These are phyloP conservation scores for Mixornis gularis DNA, from an alignment of 2,113 vertebrate species.

Conservation along the genomic window DNA sequence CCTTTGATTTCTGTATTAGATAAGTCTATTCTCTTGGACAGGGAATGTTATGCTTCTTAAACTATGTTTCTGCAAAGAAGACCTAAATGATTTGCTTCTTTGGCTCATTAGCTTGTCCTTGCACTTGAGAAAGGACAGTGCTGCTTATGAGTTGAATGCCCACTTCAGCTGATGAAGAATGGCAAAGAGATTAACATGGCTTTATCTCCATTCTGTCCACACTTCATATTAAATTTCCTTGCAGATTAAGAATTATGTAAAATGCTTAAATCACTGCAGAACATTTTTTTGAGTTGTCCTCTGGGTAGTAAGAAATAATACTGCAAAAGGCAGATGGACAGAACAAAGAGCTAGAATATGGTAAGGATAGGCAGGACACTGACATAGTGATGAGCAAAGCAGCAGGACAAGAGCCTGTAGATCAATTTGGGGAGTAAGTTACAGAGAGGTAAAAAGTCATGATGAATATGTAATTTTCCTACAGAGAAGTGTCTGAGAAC, in stretches of 20 bases:
- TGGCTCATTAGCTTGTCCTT: constrained; percentile 51
- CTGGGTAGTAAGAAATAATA: neutral
- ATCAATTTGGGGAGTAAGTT: neutral
- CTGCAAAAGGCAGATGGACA: neutral
- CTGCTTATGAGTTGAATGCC: neutral
- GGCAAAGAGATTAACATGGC: neutral
- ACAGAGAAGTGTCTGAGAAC: neutral
- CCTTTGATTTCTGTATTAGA: neutral
- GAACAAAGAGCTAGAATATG: neutral
- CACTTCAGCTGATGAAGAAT: neutral
- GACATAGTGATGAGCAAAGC: neutral
- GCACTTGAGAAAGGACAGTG: constrained; percentile 23
- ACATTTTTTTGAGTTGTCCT: neutral
- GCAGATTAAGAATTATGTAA: constrained; percentile 8
- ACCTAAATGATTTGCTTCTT: constrained; percentile 11
- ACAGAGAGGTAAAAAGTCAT: neutral
- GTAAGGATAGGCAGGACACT: neutral
- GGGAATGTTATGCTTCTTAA: constrained; percentile 5
- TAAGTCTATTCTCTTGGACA: neutral
- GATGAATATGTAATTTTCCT: neutral
- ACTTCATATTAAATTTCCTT: neutral
- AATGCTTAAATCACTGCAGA: neutral
- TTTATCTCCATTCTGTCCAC: constrained; percentile 1
- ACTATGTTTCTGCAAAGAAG: neutral
- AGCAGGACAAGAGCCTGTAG: neutral